Evolutionary conservation across 1,140 invertebrate genomes (phyloP).

Genomic region (Philaenus spumarius): DNA sequence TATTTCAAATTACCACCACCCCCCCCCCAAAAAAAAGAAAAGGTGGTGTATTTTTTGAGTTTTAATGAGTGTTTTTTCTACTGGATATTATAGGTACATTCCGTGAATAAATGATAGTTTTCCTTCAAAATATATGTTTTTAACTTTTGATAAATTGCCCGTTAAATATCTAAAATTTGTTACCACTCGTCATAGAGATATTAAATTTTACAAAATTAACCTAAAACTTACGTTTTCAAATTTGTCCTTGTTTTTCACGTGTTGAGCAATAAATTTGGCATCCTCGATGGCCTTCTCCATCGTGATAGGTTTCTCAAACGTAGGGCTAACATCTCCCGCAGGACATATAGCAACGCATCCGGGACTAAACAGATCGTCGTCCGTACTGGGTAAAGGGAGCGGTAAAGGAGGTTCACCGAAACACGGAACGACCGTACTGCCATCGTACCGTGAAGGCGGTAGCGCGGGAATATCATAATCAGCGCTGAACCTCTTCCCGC

Average conservation of each 20-base stretch:
- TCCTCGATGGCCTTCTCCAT: constrained; percentile 85
- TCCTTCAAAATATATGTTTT: no score
- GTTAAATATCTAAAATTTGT: no score
- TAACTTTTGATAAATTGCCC: no score
- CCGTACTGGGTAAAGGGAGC: constrained; percentile 60
- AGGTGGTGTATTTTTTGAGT: no score
- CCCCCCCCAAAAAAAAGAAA: no score
- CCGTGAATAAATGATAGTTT: no score
- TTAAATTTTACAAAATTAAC: no score
- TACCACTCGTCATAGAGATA: no score
- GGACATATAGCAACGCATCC: constrained; percentile 47
- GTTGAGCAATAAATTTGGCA: constrained; percentile 88
- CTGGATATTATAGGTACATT: no score
- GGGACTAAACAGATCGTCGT: constrained; percentile 74
- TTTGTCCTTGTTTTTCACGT: constrained; percentile 89
- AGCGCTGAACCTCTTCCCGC: constrained; percentile 55
- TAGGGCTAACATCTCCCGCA: constrained; percentile 62
- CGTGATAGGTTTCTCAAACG: constrained; percentile 66
- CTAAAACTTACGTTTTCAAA: constrained; percentile 81
- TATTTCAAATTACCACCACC: no score
- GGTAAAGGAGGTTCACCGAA: constrained; percentile 53
- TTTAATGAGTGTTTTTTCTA: no score
- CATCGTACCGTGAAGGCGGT: constrained; percentile 32
- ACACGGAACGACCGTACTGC: constrained; percentile 21
- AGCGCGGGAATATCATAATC: constrained; percentile 62